phyloP scores from a whole-genome alignment of 2,113 vertebrate genomes.

The Oenanthe melanoleuca region DNA sequence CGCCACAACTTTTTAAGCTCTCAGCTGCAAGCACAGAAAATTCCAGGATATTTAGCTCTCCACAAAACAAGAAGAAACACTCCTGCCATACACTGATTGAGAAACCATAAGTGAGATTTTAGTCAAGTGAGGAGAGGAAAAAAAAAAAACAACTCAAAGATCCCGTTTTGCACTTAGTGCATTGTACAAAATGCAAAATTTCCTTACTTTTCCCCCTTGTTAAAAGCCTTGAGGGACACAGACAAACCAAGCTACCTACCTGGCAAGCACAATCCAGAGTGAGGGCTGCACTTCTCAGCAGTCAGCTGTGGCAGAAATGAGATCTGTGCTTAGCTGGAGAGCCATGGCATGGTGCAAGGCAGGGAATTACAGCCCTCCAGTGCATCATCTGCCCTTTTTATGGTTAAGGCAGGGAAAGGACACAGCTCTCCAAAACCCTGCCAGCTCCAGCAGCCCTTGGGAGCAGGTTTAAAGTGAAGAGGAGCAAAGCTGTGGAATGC shows the following conservation, averaged over 20 bases:
- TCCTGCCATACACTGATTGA: not conserved
- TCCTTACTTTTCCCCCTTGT: not conserved
- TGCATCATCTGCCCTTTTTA: conserved; percentile 2
- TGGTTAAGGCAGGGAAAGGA: not conserved
- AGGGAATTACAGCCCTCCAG: conserved; percentile 32
- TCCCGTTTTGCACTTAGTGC: not conserved
- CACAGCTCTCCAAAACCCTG: not conserved
- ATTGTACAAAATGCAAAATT: not conserved
- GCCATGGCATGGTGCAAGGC: conserved; percentile 20
- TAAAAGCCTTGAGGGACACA: not conserved
- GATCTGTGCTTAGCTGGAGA: conserved; percentile 43
- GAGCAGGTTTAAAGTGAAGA: not conserved
- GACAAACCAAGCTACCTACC: conserved; percentile 13
- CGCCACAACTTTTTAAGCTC: not conserved
- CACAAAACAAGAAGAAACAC: not conserved
- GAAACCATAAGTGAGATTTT: not conserved
- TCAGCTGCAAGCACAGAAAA: not conserved
- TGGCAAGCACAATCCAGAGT: conserved; percentile 15
- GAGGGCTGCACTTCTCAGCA: conserved; percentile 3
- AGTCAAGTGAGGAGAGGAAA: not conserved
- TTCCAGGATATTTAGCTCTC: not conserved
- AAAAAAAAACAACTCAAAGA: not conserved
- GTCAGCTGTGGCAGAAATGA: conserved; percentile 26
- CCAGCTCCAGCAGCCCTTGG: not conserved
- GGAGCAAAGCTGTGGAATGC: not conserved